Evolutionary conservation across 2,888 invertebrate genomes (phyloP), one percentile per base, ranked within the genome.

Genomic region (Diaprepes abbreviatus): DNA sequence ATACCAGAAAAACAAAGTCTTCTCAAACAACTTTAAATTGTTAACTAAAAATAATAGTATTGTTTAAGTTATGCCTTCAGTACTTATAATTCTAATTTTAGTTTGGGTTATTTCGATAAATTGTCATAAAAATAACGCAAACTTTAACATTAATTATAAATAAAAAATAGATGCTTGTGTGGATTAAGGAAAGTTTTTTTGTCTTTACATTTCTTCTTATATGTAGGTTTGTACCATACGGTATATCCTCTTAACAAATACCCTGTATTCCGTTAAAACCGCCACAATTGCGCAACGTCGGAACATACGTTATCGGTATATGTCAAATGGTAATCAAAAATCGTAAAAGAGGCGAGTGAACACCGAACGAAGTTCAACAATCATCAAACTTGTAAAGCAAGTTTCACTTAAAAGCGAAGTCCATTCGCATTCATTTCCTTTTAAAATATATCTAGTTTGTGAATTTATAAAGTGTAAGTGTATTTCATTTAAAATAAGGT

Each of bases 321-420:
- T 28, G 48, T 48, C 48, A 48, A 48, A 28, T 14, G 4, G 14
- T 10, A 28, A 50, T 28, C 14, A 7, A 2, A 14, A 28, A 24
- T 24, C 24, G 3, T 24, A 5, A 33, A 16, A 54, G 64, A 36
- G 28, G 6, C 16, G 38, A 6, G 38, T 4, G 38, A 10, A 14
- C 7, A 19, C 24, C 10, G 24, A 45, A 3, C 55, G 31, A 43
- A 36, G 48, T 40, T 58, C 48, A 58, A 58, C 17, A 48, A 35
- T 40, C 60, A 48, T 48, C 48, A 60, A 60, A 38, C 21, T 35
- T 17, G 55, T 7, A 38, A 21, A 38, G 36, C 21, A 35, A 35
- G 35, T 55, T 55, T 55, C 2, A 5, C 35, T n/a, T n/a, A 35
- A 12, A 35, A 19, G 35, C 35, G 16, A 55, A 35, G 35, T 35